phyloP scores from a whole-genome alignment of 2,113 vertebrate species.

The Elanoides forficatus region DNA sequence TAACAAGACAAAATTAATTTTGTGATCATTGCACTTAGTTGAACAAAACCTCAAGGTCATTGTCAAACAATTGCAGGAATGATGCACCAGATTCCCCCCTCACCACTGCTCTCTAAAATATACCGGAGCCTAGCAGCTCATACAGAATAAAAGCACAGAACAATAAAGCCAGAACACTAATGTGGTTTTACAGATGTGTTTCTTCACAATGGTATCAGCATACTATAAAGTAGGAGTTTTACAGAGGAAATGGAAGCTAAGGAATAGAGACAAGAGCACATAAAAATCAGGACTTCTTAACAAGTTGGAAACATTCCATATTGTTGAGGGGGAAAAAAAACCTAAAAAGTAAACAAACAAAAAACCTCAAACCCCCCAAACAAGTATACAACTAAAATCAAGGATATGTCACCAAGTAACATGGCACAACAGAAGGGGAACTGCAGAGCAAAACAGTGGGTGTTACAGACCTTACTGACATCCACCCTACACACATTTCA shows the following conservation, averaged over 20 bases:
- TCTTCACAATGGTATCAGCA: not conserved
- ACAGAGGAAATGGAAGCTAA: not conserved
- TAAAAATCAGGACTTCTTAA: not conserved
- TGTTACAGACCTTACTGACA: not conserved
- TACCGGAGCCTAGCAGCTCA: not conserved
- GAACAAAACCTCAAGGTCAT: not conserved
- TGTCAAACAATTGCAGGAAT: not conserved
- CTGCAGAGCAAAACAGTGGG: rapidly evolving
- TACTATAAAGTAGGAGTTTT: not conserved
- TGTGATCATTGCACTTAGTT: not conserved
- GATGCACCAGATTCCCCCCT: not conserved
- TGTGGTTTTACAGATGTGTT: not conserved
- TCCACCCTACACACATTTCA: not conserved
- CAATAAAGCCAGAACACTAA: not conserved
- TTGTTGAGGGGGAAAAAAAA: not conserved
- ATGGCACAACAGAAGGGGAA: not conserved
- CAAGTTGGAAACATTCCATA: not conserved
- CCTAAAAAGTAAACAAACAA: not conserved
- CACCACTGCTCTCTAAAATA: not conserved
- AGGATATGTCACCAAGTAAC: not conserved
- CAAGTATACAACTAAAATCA: not conserved
- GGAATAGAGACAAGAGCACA: not conserved
- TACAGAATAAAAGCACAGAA: not conserved
- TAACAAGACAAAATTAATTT: not conserved
- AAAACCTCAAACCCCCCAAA: not conserved